Percentiles rank a stretch among this genome's conserved stretches.
phyloP scores from a whole-genome alignment of 1,140 invertebrate genomes.

The Scaptomyza graminum region DNA sequence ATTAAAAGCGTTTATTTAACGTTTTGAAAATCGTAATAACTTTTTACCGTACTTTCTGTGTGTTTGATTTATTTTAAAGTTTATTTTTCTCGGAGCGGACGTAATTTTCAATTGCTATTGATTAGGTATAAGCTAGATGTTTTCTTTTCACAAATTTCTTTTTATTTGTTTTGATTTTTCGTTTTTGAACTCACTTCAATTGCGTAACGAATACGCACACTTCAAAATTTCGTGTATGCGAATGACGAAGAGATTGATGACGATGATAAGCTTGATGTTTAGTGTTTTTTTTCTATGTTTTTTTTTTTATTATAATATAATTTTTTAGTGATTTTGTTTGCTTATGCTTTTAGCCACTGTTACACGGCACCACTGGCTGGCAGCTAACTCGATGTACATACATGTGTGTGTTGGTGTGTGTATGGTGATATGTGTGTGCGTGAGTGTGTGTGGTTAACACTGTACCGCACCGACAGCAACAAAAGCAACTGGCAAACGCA shows the following conservation, averaged over 20 bases:
- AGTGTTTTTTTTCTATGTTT: slow-evolving; percentile 27
- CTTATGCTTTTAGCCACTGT: slow-evolving; percentile 51
- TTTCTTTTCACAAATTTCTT: slow-evolving; percentile 1
- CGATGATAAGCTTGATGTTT: slow-evolving; percentile 35
- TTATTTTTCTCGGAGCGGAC: slow-evolving; percentile 3
- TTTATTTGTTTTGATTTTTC: slow-evolving; percentile 43
- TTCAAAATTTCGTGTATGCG: slow-evolving; percentile 43
- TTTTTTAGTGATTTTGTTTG: slow-evolving; percentile 41
- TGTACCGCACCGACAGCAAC: slow-evolving; percentile 58
- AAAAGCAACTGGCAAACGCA: slow-evolving; percentile 70
- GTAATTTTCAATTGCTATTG: slow-evolving; percentile 16
- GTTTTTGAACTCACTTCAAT: slow-evolving; percentile 71
- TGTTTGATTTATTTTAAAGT: background rate
- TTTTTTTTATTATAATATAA: slow-evolving; percentile 9
- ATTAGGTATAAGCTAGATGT: slow-evolving; percentile 10
- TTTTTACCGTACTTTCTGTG: slow-evolving; percentile 3
- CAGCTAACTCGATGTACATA: slow-evolving; percentile 35
- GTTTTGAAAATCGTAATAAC: background rate
- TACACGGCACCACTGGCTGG: slow-evolving; percentile 21
- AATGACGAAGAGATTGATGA: slow-evolving; percentile 31
- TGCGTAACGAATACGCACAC: slow-evolving; percentile 73
- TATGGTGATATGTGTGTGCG: slow-evolving; percentile 10
- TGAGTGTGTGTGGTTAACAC: slow-evolving; percentile 24
- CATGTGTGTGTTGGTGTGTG: slow-evolving; percentile 24
- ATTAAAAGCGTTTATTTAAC: slow-evolving; percentile 48